Evolutionary conservation across 92 coral and sea anemone species (phyloP), one percentile per base, ranked within the genome.

Genomic region (Anthopleura xanthogrammica): DNA sequence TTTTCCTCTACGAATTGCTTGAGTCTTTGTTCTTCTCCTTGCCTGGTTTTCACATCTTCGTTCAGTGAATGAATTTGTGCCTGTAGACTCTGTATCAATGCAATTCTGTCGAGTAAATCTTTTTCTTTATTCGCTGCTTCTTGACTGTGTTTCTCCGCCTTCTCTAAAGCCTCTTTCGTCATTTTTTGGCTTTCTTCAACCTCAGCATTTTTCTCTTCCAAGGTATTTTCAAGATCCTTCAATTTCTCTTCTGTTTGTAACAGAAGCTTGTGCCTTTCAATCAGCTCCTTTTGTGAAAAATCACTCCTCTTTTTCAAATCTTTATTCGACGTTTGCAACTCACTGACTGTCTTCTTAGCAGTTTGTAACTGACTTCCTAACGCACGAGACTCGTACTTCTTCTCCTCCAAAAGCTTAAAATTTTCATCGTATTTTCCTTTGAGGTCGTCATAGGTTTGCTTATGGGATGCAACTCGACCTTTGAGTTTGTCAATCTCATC

Each of bases 401-500:
- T 89, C 19, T 89, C 89, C n/a, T 71, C 87, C 10, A 89, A 52
- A 52, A 75, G 86, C 12, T 81, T 80, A 16, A 62, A 78, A 17
- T 76, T 84, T 78, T 89, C 87, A 24, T 89, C 92, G 74, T 76
- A 66, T 75, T 82, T 86, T 20, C 74, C 82, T 54, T 86, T 89
- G 13, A 89, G 79, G 52, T 89, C 89, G 62, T 89, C 92, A 46
- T 89, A 89, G 12, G 89, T 87, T 74, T 85, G 84, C 52, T 88
- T 79, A 12, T 82, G 83, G 13, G 88, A 87, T 4, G 82, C 75
- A 41, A 72, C 60, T 3, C 88, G 85, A 36, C 84, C 89, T 64
- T 89, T 89, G 43, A 80, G 80, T 39, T 89, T 89, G 58, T 89
- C 92, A 41, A 85, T 84, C 72, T 89, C 92, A 41, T 89, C 92